phyloP scores from a whole-genome alignment of 2,113 vertebrate genomes.

The Vombatus ursinus region DNA sequence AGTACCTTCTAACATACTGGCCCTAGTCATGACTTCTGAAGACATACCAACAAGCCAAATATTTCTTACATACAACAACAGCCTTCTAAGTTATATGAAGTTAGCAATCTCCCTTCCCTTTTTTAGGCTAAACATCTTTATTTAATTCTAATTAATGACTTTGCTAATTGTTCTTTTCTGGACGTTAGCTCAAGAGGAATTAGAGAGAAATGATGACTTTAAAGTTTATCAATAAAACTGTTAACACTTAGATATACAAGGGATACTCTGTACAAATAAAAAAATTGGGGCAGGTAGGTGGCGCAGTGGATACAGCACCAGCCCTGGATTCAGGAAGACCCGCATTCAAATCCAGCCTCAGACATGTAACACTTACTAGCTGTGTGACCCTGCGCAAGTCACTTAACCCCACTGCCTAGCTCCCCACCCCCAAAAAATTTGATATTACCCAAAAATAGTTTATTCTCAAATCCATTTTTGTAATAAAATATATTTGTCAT shows the following conservation, averaged over 20 bases:
- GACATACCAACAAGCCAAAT: neutral
- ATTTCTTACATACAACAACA: neutral
- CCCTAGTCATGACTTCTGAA: neutral
- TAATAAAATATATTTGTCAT: neutral
- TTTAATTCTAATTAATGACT: constrained; percentile 37
- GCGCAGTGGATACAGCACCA: too few species aligned
- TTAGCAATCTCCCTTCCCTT: neutral
- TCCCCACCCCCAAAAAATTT: neutral
- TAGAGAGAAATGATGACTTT: neutral
- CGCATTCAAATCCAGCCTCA: too few species aligned
- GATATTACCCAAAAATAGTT: neutral
- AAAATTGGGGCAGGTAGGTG: neutral
- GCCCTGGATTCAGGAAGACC: too few species aligned
- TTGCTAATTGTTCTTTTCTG: constrained; percentile 13
- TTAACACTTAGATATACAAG: neutral
- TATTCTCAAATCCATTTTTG: constrained; percentile 23
- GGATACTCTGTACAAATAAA: constrained; percentile 7
- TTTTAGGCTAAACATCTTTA: neutral
- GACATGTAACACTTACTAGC: too few species aligned
- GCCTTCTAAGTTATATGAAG: neutral
- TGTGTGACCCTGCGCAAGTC: too few species aligned
- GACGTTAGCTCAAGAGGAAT: neutral
- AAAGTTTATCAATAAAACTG: neutral
- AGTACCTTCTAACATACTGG: neutral
- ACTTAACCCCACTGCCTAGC: too few species aligned